Base-by-base conservation (phyloP, 2,888 invertebrate species). In the Tribolium freemani region DNA sequence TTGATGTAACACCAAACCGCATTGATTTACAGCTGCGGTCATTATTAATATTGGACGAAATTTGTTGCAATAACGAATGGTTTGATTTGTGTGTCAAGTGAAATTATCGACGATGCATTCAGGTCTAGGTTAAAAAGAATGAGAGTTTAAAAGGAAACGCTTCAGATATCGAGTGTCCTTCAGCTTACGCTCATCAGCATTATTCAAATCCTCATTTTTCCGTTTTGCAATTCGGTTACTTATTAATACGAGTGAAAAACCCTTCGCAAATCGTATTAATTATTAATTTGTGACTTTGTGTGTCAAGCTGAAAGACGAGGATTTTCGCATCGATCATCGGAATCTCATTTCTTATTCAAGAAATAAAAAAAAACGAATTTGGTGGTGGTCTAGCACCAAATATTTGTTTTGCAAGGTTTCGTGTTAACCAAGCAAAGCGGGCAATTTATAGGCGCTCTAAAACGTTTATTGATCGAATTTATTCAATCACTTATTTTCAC, bases 131-230 rank as follows among this genome's bases (percentile, higher is more conserved):
- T 60, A 69, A 31, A 50, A 50, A 48, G 54, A 69, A 60, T 45
- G 45, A 46, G 38, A 38, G 60, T 16, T 58, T 69, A 53, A 54
- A 58, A 21, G 69, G 56, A 60, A 69, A 60, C 21, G 48, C 69
- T 70, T 70, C 54, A 70, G 21, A 45, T 61, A 56, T 69, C 57
- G 68, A 74, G 74, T 53, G 71, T 61, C 20, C 76, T 76, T 69
- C 61, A 76, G 69, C 68, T 72, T 60, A 10, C 70, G 69, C 57
- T 72, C 72, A 74, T 76, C 76, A 76, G 76, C 76, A 64, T 69
- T 74, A 76, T 76, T 74, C 71, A 72, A 72, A 72, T 72, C 57
- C 48, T 16, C 63, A 45, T 69, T 69, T 57, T 69, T 68, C 16
- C 64, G 20, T 66, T 66, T 60, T 69, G 69, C 61, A 63, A 69